These are phyloP conservation scores for Aproaerema taeniolella DNA, from an alignment of 2,888 invertebrate species.

Conservation along the genomic window DNA sequence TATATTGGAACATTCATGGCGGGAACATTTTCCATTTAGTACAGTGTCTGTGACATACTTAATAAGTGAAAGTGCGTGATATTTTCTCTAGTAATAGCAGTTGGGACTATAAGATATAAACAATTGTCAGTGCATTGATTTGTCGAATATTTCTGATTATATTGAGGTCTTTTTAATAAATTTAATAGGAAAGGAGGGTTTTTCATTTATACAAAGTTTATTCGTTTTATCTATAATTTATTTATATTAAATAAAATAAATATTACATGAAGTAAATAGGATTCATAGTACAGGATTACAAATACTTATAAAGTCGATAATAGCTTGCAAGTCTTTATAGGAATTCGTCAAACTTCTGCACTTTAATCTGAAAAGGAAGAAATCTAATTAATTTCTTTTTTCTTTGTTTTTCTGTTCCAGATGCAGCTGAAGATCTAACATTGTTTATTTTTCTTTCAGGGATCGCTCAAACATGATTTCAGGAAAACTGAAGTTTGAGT, in stretches of 20 bases:
- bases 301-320: background rate
- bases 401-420: constrained; percentile 72
- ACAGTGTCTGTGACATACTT: constrained; percentile 49
- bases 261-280: constrained; percentile 37
- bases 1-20: constrained; percentile 81
- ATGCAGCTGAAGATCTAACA: constrained; percentile 67
- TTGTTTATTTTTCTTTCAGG: constrained; percentile 50
- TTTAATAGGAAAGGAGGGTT: constrained; percentile 51
- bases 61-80: constrained; percentile 40
- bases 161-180: constrained; percentile 56
- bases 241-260: constrained; percentile 34
- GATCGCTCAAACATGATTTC: constrained; percentile 51
- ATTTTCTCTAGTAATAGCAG: constrained; percentile 22
- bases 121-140: background rate
- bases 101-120: constrained; percentile 15
- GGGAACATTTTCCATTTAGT: constrained; percentile 78
- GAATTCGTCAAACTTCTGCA: constrained; percentile 36
- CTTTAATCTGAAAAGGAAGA: constrained; percentile 61
- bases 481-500: constrained; percentile 51
- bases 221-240: constrained; percentile 36
- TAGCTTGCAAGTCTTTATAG: constrained; percentile 12
- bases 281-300: constrained; percentile 13
- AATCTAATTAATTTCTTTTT: constrained; percentile 56
- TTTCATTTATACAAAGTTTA: constrained; percentile 50
- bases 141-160: too few relatives aligned